Evolutionary conservation across 2,888 invertebrate genomes (phyloP).

Genomic region (Plagodis pulveraria): DNA sequence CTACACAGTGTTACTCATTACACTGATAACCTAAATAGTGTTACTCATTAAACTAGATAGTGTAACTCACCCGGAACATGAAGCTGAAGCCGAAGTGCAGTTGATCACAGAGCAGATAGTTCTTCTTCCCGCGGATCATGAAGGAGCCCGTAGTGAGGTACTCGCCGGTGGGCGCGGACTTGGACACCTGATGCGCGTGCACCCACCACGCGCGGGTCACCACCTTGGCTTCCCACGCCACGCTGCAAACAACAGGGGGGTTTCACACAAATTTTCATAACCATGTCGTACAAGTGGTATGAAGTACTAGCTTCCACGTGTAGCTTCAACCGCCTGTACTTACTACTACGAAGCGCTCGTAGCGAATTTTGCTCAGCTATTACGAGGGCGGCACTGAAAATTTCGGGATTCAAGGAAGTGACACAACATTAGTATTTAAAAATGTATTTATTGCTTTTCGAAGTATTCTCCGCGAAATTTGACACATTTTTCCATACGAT

Average conservation of each 20-base stretch:
- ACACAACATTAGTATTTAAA: too few species aligned
- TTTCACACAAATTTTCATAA: background rate
- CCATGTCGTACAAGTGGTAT: too few species aligned
- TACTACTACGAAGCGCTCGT: too few species aligned
- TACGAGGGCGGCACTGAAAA: too few species aligned
- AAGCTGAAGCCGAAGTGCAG: slow-evolving; percentile 98
- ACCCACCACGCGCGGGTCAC: slow-evolving; percentile 99
- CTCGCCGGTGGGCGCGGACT: slow-evolving; percentile 99
- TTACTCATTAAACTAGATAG: background rate
- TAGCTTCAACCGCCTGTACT: too few species aligned
- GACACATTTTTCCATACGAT: too few species aligned
- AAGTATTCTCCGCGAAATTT: too few species aligned
- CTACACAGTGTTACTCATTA: background rate
- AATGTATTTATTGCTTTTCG: too few species aligned
- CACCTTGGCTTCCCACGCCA: slow-evolving; percentile 99
- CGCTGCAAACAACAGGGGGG: slow-evolving; percentile 82
- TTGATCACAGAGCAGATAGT: slow-evolving; percentile 97
- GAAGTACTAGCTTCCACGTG: too few species aligned
- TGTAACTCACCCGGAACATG: slow-evolving; percentile 87
- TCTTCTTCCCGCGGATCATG: slow-evolving; percentile 99
- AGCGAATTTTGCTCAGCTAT: too few species aligned
- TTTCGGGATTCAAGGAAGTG: too few species aligned
- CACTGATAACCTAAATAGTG: background rate
- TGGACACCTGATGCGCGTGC: slow-evolving; percentile 96
- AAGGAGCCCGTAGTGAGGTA: slow-evolving; percentile 98